Conservation (phyloP, 2,797 vertebrate genomes). For the Philypnodon macrostomus region DNA sequence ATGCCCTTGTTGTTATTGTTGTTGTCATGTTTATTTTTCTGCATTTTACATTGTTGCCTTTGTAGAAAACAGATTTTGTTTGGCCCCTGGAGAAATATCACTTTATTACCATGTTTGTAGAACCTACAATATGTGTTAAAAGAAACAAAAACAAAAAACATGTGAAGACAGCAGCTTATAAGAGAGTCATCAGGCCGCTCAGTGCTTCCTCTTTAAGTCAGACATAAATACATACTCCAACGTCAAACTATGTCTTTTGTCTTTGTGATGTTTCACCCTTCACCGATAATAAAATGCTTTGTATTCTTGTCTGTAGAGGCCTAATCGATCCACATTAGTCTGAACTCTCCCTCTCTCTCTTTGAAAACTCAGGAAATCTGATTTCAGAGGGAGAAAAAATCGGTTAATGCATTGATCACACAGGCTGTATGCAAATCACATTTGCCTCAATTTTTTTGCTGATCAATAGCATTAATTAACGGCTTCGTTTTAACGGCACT, state of each 20-base stretch:
- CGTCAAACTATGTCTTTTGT: slow-evolving; percentile 45
- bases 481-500: slow-evolving; percentile 78
- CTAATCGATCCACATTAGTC: slow-evolving; percentile 80
- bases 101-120: slow-evolving; percentile 68
- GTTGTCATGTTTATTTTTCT: slow-evolving; percentile 27
- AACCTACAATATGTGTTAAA: slow-evolving; percentile 15
- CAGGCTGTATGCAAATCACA: slow-evolving; percentile 80
- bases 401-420: slow-evolving; percentile 83
- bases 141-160: not conserved
- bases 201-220: slow-evolving; percentile 26
- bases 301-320: slow-evolving; percentile 89
- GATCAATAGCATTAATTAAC: slow-evolving; percentile 85
- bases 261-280: slow-evolving; percentile 75
- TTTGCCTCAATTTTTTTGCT: slow-evolving; percentile 78
- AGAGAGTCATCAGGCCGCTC: slow-evolving; percentile 9
- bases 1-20: slow-evolving; percentile 53
- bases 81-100: slow-evolving; percentile 88
- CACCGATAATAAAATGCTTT: slow-evolving; percentile 89
- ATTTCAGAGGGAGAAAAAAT: slow-evolving; percentile 76
- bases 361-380: slow-evolving; percentile 82
- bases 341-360: slow-evolving; percentile 76
- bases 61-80: slow-evolving; percentile 83
- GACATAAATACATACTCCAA: slow-evolving; percentile 39
- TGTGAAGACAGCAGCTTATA: slow-evolving; percentile 12
- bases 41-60: slow-evolving; percentile 53